Percentiles rank a stretch among this genome's conserved stretches.
Evolutionary conservation across 2,888 invertebrate species (phyloP).

Genomic region (Notocelia uddmanniana): DNA sequence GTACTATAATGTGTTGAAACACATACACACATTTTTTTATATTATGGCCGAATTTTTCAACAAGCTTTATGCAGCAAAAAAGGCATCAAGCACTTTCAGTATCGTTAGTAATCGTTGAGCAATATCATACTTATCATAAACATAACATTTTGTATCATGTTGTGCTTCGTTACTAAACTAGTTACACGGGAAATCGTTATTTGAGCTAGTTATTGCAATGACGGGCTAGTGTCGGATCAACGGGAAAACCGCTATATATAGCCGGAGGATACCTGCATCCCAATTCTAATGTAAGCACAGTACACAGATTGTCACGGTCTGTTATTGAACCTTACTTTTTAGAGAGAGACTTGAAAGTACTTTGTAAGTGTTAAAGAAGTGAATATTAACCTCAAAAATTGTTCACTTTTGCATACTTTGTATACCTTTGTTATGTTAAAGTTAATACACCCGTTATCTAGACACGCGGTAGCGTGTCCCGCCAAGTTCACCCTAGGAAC

Average conservation of each 20-base stretch:
- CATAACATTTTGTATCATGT: slow-evolving; percentile 41
- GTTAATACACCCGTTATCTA: too few species aligned
- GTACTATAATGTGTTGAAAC: too few species aligned
- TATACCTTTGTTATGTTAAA: too few species aligned
- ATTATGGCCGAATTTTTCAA: too few species aligned
- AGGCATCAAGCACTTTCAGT: background rate
- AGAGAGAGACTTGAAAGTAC: background rate
- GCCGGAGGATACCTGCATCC: slow-evolving; percentile 62
- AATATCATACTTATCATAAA: slow-evolving; percentile 26
- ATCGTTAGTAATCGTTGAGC: slow-evolving; percentile 6
- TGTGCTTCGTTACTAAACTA: slow-evolving; percentile 23
- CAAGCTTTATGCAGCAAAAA: background rate
- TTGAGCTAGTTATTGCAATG: slow-evolving; percentile 54
- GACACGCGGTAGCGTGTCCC: too few species aligned
- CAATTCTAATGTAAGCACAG: slow-evolving; percentile 58
- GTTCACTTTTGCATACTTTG: background rate
- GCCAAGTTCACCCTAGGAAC: too few species aligned
- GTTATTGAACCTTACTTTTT: background rate
- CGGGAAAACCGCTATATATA: slow-evolving; percentile 47
- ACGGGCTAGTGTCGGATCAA: slow-evolving; percentile 49
- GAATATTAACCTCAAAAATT: background rate
- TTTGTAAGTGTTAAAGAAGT: too few species aligned
- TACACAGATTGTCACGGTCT: background rate
- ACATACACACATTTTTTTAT: too few species aligned
- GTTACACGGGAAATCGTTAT: slow-evolving; percentile 55